Conservation (phyloP, 2,113 vertebrate genomes). For the Rhinogobius similis region DNA sequence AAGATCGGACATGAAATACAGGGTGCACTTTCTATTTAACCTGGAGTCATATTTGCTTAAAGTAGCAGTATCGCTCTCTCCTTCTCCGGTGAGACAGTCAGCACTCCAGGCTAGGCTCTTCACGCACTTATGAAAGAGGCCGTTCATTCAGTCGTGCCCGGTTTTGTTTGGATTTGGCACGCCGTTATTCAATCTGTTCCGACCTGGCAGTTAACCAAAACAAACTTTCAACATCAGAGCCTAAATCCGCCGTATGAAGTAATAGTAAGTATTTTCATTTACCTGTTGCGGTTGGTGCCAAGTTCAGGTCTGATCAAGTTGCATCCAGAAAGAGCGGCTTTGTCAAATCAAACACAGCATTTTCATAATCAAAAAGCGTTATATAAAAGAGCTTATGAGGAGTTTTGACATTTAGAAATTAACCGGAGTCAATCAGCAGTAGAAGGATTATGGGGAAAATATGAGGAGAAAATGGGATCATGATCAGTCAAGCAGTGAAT, state of each 20-base stretch:
- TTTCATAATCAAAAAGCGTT: not conserved
- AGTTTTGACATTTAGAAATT: conserved; percentile 13
- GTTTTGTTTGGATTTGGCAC: conserved; percentile 56
- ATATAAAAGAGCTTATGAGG: not conserved
- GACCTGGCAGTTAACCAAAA: conserved; percentile 53
- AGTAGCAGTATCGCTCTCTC: conserved; percentile 33
- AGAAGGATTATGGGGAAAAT: not conserved
- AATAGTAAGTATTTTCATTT: conserved; percentile 15
- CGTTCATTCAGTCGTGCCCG: conserved; percentile 52
- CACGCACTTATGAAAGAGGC: conserved; percentile 53
- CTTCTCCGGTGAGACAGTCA: conserved; percentile 42
- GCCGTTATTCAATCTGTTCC: conserved; percentile 46
- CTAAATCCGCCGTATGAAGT: conserved; percentile 29
- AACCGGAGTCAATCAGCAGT: not conserved
- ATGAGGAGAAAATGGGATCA: not conserved
- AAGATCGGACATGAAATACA: conserved; percentile 12
- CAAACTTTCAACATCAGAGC: conserved; percentile 52
- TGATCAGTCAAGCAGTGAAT: not conserved
- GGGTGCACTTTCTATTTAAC: conserved; percentile 39
- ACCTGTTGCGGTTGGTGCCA: conserved; percentile 3
- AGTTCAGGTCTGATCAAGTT: conserved; percentile 20
- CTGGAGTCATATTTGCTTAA: conserved; percentile 22
- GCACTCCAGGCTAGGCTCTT: conserved; percentile 47
- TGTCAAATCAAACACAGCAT: not conserved
- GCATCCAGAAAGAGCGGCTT: conserved; percentile 17